Evolutionary conservation across 2,797 vertebrate species (phyloP), one percentile per base, ranked within the genome.

Genomic region (Poeciliopsis turneri): DNA sequence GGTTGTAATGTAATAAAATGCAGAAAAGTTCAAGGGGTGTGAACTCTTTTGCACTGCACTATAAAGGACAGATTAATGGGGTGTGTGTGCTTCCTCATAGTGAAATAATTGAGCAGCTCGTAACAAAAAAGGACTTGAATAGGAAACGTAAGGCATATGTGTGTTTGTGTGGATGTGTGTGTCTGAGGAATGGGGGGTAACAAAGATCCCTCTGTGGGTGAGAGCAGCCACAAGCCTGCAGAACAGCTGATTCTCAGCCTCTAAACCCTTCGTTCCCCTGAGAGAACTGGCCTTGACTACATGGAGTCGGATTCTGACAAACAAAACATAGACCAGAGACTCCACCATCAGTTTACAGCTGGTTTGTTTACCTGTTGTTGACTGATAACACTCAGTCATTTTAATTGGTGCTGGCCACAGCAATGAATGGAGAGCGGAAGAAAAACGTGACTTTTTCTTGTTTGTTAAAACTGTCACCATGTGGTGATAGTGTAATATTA

Each of bases 221-320:
- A 87, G 85, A 87, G 55, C 30, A 74, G 87, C 89, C 90, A 87
- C 92, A 93, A 85, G 90, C 91, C 86, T 88, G 75, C 84, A 86
- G 88, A 92, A 92, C 91, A 93, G 93, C 92, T 94, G 93, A 94
- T 93, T 84, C 87, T 93, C 91, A 91, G 90, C 90, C 84, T 88
- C 81, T 84, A 82, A 92, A 86, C 87, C 87, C 86, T 81, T 72
- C 5, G 45, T 84, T 87, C 84, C 83, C 87, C 74, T 5, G 47
- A 81, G 78, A 78, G 72, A 72, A 53, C 78, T 49, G 76, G 71
- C 84, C 79, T 88, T 81, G 75, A 85, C 78, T 77, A 70, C 83
- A 28, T 5, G 57, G 84, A 88, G 72, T 89, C 72, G 55, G 68
- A 84, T 79, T 72, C 72, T 15, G 36, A 74, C 53, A 85, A 84